Percentiles rank a stretch among this genome's conserved stretches.
Evolutionary conservation across 2,888 invertebrate genomes (phyloP).

Genomic region (Limenitis camilla): DNA sequence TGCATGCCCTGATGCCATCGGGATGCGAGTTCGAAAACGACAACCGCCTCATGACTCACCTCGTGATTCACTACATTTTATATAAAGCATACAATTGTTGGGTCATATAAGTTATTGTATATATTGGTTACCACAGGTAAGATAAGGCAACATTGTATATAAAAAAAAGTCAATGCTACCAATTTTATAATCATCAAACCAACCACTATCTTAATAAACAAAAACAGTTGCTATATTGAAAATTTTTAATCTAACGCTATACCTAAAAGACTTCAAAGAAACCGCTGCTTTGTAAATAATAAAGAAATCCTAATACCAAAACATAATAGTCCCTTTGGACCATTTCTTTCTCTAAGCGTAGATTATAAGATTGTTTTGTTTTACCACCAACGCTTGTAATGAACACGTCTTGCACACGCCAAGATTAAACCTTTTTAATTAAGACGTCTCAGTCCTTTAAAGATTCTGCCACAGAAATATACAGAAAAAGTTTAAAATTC

Average conservation of each 20-base stretch:
- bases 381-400: constrained; percentile 11
- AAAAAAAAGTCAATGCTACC: too few species aligned
- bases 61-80: constrained; percentile 20
- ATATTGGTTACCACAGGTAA: constrained; percentile 9
- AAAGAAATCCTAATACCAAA: constrained; percentile 2
- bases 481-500: too few species aligned
- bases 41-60: constrained; percentile 17
- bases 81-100: constrained; percentile 16
- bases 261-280: not conserved
- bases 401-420: constrained; percentile 13
- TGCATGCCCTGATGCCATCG: constrained; percentile 13
- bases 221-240: not conserved
- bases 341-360: not conserved
- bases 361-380: constrained; percentile 14
- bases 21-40: constrained; percentile 20
- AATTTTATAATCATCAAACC: too few species aligned
- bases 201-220: not conserved
- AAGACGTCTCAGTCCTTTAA: constrained; percentile 11
- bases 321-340: constrained; percentile 3
- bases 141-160: not conserved
- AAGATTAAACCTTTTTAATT: constrained; percentile 18
- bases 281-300: not conserved
- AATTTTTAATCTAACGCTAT: not conserved
- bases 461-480: not conserved
- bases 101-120: constrained; percentile 12